Base-by-base conservation (phyloP, 2,797 vertebrate genomes). In the Malurus splendens region DNA sequence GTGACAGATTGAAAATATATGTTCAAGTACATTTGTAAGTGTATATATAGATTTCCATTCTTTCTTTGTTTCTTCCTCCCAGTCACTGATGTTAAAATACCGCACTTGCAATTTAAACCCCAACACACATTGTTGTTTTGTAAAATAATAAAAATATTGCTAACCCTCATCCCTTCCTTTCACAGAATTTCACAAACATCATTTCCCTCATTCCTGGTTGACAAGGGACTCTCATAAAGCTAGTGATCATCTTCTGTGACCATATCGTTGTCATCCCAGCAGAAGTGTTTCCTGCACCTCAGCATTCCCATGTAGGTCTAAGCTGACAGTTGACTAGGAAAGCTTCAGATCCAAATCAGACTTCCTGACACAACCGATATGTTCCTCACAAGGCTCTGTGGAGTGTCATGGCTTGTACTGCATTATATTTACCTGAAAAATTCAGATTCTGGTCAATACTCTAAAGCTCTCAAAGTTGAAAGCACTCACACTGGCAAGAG, bases 321-420 rank as follows among this genome's bases (percentile, higher is more conserved):
- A 94, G 86, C 86, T 87, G 85, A 89, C 95, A 92, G 77, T 70
- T 93, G 86, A 84, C 82, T 90, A 64, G 36, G 51, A 94, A 72
- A 74, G 55, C 76, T 89, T 87, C 84, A 90, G 77, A 90, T 95
- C 71, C 70, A 70, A 86, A 89, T 93, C 82, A 79, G 44, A 61
- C 62, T 74, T 81, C n/a, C 39, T 89, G 67, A 76, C 71, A 86
- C 20, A 51, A 79, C 14, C 0, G 4, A 52, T 32, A 30, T 1
- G 5, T 87, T 76, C 67, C 51, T 86, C 42, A 13, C 54, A 90
- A 82, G 77, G 44, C 36, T 82, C 50, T 47, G 3, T 61, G 71
- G 60, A 70, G 33, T 84, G 78, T 67, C 30, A 24, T 42, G 54
- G 57, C 64, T 90, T 73, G 13, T 71, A 47, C 54, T 6, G 1